Conservation (phyloP, 2,113 vertebrate genomes). For the Colistium nudipinnis region DNA sequence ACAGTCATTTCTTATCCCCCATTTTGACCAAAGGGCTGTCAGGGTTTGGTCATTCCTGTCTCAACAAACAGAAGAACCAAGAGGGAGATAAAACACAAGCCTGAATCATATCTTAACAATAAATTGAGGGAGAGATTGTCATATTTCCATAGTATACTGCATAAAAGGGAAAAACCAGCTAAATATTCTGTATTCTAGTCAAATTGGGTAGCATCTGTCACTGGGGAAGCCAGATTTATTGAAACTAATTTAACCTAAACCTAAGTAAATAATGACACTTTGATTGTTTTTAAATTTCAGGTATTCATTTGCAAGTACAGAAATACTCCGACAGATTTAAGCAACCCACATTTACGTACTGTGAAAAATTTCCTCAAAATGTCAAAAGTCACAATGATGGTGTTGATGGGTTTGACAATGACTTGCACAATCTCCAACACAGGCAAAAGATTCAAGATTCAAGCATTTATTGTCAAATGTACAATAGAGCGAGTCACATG, state of each 20-base stretch:
- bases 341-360: not conserved
- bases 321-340: not conserved
- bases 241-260: too few relatives aligned
- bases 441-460: too few relatives aligned
- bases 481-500: too few relatives aligned
- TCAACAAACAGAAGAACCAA: slow-evolving; percentile 42
- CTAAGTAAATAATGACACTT: not conserved
- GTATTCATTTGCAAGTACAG: not conserved
- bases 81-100: slow-evolving; percentile 40
- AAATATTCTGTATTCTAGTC: too few relatives aligned
- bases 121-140: not conserved
- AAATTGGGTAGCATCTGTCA: too few relatives aligned
- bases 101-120: slow-evolving; percentile 15
- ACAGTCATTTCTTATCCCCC: slow-evolving; percentile 54
- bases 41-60: slow-evolving; percentile 46
- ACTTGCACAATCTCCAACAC: too few relatives aligned
- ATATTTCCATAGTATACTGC: not conserved
- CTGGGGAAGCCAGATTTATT: too few relatives aligned
- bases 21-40: slow-evolving; percentile 41
- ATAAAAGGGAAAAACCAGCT: too few relatives aligned
- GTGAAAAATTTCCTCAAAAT: too few relatives aligned
- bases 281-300: not conserved
- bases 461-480: too few relatives aligned
- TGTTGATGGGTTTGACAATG: too few relatives aligned
- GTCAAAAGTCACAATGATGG: too few relatives aligned